Percentiles rank a stretch among this genome's conserved stretches.
Conservation (phyloP, 2,797 vertebrate species). For the Arctocebus calabarensis region DNA sequence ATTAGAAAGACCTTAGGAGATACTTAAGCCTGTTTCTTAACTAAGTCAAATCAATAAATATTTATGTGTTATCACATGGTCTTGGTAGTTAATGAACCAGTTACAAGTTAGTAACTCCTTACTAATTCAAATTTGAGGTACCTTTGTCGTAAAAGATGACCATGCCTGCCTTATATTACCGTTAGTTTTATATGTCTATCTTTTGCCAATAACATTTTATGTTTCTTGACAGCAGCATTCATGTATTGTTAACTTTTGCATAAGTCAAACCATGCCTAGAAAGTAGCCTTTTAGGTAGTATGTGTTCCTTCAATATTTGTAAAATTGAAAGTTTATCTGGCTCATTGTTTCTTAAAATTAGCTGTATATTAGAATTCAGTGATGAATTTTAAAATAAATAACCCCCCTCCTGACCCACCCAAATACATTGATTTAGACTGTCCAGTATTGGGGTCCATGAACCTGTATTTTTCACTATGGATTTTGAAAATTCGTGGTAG, state of each 20-base stretch:
- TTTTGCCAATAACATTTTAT: neutral
- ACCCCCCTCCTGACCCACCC: too few species aligned
- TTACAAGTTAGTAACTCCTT: neutral
- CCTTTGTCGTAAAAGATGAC: neutral
- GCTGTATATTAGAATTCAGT: neutral
- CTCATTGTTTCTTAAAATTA: neutral
- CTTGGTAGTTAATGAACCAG: neutral
- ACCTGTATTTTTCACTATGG: neutral
- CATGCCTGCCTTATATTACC: neutral
- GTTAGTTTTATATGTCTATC: neutral
- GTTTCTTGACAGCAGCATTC: neutral
- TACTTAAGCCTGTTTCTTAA: neutral
- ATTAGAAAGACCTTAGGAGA: neutral
- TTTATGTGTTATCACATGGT: neutral
- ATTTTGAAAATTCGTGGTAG: neutral
- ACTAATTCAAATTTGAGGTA: neutral
- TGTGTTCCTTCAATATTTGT: neutral
- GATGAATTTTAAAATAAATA: neutral
- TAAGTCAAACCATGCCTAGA: neutral
- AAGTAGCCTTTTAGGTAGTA: neutral
- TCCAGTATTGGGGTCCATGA: neutral
- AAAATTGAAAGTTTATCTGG: neutral
- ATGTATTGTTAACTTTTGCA: neutral
- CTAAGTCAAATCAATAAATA: neutral
- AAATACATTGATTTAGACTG: neutral